Percentiles rank a stretch among this genome's conserved stretches.
phyloP scores from a whole-genome alignment of 2,888 invertebrate species.

The Macaria notata region DNA sequence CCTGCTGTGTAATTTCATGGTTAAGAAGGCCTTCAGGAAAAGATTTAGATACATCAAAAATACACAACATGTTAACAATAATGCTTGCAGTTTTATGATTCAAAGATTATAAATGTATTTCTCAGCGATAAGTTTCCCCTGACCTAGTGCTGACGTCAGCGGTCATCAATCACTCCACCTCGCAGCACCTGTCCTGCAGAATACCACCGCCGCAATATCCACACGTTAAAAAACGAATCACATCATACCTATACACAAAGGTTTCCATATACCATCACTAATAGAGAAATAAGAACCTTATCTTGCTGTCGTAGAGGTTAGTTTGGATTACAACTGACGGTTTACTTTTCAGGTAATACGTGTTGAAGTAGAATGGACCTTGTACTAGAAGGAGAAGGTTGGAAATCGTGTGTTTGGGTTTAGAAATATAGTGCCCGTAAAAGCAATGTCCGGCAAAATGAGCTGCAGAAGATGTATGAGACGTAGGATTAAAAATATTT shows the following conservation, averaged over 20 bases:
- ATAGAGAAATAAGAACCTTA: conserved; percentile 32
- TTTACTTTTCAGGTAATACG: conserved; percentile 30
- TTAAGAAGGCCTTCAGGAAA: too few relatives aligned
- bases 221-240: conserved; percentile 65
- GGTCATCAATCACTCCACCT: conserved; percentile 12
- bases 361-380: conserved; percentile 1
- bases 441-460: conserved; percentile 72
- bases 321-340: neutral
- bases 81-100: too few relatives aligned
- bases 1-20: too few relatives aligned
- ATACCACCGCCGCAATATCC: conserved; percentile 60
- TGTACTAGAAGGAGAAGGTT: neutral
- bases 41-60: too few relatives aligned
- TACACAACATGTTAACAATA: too few relatives aligned
- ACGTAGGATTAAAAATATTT: conserved; percentile 81
- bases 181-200: conserved; percentile 23
- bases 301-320: neutral
- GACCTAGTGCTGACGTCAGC: neutral
- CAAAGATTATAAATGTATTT: too few relatives aligned
- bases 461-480: conserved; percentile 80
- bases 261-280: conserved; percentile 39
- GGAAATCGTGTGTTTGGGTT: neutral
- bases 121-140: too few relatives aligned
- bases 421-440: conserved; percentile 45
- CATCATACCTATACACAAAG: conserved; percentile 56